phyloP scores from a whole-genome alignment of 92 coral and sea anemone genomes.

The Bergia puertoricense region DNA sequence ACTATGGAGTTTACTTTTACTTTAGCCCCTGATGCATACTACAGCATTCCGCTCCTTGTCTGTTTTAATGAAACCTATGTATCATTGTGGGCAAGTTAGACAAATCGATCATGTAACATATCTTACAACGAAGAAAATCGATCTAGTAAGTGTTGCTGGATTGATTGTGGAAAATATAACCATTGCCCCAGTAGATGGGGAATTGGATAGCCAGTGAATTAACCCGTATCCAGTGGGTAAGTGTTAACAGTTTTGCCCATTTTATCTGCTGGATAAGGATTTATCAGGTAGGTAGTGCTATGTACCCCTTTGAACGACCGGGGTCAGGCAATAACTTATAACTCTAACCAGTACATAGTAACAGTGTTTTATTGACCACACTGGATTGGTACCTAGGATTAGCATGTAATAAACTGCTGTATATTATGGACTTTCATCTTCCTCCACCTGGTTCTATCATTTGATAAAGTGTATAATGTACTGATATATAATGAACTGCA shows the following conservation, averaged over 20 bases:
- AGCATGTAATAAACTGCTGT: neutral
- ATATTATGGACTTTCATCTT: neutral
- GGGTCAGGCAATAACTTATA: too few relatives aligned
- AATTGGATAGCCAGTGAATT: neutral
- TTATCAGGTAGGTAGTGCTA: too few relatives aligned
- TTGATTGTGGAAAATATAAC: too few relatives aligned
- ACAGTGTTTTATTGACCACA: neutral
- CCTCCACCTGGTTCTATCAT: neutral
- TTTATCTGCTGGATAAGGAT: neutral
- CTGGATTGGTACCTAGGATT: neutral
- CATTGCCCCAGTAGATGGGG: neutral
- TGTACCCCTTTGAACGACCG: too few relatives aligned
- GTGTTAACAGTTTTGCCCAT: neutral
- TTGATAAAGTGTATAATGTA: neutral
- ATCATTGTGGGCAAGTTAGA: too few relatives aligned
- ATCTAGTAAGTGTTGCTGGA: too few relatives aligned
- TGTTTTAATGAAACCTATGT: too few relatives aligned
- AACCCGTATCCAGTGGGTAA: neutral
- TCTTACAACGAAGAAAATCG: too few relatives aligned
- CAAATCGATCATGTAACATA: too few relatives aligned
- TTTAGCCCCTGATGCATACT: too few relatives aligned
- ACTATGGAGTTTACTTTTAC: neutral
- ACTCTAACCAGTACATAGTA: too few relatives aligned
- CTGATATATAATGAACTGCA: neutral
- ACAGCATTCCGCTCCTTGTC: too few relatives aligned